Conservation (phyloP, 2,113 vertebrate species). For the Myrmecobius fasciatus region DNA sequence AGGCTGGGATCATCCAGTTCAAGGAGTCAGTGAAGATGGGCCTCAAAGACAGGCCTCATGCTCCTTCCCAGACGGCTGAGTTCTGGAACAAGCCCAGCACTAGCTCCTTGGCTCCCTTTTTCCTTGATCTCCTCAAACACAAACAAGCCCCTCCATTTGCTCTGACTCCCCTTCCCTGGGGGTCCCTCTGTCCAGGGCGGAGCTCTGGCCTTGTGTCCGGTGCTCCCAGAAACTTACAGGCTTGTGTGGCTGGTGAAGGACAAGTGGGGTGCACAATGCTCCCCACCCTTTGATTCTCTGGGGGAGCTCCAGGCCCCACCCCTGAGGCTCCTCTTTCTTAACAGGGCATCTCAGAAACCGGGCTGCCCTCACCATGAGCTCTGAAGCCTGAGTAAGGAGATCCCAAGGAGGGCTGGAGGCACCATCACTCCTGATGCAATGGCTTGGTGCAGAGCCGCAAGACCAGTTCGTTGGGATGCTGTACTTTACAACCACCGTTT, state of each 20-base stretch:
- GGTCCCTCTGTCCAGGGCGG: not conserved
- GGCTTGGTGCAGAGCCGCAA: not conserved
- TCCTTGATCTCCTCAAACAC: not conserved
- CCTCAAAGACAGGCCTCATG: not conserved
- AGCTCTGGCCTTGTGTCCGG: not conserved
- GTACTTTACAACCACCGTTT: not conserved
- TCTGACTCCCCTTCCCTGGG: not conserved
- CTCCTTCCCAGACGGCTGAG: not conserved
- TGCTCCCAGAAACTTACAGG: not conserved
- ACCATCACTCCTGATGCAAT: not conserved
- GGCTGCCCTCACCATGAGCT: no score
- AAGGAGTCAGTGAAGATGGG: not conserved
- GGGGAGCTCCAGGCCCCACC: no score
- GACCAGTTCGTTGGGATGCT: not conserved
- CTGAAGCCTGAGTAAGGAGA: not conserved
- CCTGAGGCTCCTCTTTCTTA: not conserved
- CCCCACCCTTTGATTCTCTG: rapidly evolving
- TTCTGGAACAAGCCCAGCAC: no score
- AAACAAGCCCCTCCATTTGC: not conserved
- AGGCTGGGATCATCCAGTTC: not conserved
- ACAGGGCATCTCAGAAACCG: not conserved
- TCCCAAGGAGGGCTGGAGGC: not conserved
- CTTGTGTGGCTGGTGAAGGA: not conserved
- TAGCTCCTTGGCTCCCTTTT: not conserved
- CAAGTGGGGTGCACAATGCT: not conserved